A percentile compares a stretch with the other conserved stretches of the same genome.
These are phyloP conservation scores for Hippoglossus stenolepis DNA, from an alignment of 2,113 vertebrate genomes.

Conservation along the genomic window DNA sequence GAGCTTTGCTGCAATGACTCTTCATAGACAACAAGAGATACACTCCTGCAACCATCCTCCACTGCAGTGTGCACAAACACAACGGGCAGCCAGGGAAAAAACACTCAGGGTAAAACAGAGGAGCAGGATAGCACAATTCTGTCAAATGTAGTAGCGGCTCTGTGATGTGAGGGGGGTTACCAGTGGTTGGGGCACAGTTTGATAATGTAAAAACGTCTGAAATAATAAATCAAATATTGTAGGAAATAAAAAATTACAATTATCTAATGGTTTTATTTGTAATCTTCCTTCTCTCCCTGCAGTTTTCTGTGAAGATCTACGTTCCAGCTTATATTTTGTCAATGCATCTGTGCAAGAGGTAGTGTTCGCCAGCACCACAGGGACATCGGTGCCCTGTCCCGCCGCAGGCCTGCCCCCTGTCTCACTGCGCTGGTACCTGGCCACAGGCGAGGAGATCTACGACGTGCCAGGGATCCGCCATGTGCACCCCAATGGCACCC, in stretches of 20 bases:
- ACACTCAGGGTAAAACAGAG: background rate
- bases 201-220: background rate
- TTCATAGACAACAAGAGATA: conserved; percentile 30
- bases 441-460: conserved; percentile 99
- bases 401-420: conserved; percentile 95
- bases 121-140: background rate
- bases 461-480: conserved; percentile 99
- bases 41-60: conserved; percentile 29
- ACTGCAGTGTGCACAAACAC: conserved; percentile 56
- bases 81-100: conserved; percentile 39
- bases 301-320: conserved; percentile 99
- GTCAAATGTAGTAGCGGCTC: background rate
- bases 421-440: conserved; percentile 99
- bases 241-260: background rate
- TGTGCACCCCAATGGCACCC: conserved; percentile 99
- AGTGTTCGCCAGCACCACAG: conserved; percentile 99
- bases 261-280: conserved; percentile 40
- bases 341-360: conserved; percentile 99
- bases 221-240: background rate
- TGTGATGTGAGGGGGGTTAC: conserved; percentile 1
- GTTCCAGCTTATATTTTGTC: conserved; percentile 99
- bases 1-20: conserved; percentile 52
- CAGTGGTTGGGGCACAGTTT: background rate
- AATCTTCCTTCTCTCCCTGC: conserved; percentile 71
- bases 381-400: conserved; percentile 97